These are phyloP conservation scores for Girardinichthys multiradiatus DNA, from an alignment of 2,113 vertebrate genomes.

Conservation along the genomic window DNA sequence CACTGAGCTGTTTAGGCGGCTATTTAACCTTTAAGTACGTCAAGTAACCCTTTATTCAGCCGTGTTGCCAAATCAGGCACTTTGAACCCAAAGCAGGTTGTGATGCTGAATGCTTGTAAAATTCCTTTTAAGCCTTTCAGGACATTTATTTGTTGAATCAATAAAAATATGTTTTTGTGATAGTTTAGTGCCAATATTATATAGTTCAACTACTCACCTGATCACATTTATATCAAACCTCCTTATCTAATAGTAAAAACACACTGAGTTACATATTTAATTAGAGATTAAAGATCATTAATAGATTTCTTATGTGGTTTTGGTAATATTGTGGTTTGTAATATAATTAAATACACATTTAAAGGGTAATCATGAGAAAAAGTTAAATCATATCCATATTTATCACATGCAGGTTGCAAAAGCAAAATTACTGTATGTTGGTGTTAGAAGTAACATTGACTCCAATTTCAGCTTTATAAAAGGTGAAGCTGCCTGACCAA, in stretches of 20 bases:
- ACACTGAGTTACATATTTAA: not conserved
- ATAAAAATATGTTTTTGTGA: not conserved
- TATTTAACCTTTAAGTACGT: conserved; percentile 70
- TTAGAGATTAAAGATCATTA: not conserved
- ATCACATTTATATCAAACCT: not conserved
- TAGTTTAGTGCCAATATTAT: not conserved
- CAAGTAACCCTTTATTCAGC: conserved; percentile 54
- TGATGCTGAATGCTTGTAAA: not conserved
- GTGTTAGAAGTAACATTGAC: not conserved
- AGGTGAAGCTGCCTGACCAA: not conserved
- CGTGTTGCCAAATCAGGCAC: conserved; percentile 34
- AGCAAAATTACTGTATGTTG: not conserved
- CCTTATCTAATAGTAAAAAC: no score
- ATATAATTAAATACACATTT: not conserved
- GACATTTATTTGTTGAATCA: not conserved
- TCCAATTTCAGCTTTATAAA: not conserved
- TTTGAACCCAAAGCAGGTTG: not conserved
- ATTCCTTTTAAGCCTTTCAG: not conserved
- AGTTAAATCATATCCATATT: not conserved
- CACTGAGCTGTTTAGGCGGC: conserved; percentile 67
- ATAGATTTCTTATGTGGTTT: not conserved
- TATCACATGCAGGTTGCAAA: not conserved
- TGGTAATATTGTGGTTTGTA: not conserved
- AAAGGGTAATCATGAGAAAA: not conserved
- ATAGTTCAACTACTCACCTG: not conserved